Evolutionary conservation across 2,888 invertebrate species (phyloP).

Genomic region (Coelogynopora nodosa): DNA sequence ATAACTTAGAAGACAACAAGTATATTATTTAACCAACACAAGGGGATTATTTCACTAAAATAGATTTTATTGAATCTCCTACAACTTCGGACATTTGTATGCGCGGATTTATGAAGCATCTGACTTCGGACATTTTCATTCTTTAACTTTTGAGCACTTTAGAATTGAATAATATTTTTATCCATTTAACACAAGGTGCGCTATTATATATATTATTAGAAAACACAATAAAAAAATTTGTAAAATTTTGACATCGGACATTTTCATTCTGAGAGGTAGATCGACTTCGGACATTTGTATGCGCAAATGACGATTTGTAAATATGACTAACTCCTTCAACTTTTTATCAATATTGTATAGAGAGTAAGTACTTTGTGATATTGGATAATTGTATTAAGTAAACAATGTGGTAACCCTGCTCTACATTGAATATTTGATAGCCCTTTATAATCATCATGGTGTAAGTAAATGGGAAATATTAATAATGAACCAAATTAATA

Average conservation of each 20-base stretch:
- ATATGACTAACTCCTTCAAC: too few species aligned
- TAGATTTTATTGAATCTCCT: neutral
- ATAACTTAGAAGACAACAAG: neutral
- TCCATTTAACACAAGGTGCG: neutral
- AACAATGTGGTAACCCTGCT: too few species aligned
- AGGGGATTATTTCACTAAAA: neutral
- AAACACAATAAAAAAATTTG: neutral
- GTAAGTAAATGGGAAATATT: too few species aligned
- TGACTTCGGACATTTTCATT: neutral
- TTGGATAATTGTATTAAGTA: too few species aligned
- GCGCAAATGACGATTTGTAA: neutral
- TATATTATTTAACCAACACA: neutral
- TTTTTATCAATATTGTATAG: too few species aligned
- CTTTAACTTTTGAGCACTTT: neutral
- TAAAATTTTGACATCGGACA: constrained; percentile 14
- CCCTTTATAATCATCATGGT: too few species aligned
- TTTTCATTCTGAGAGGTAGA: constrained; percentile 16
- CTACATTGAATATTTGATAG: too few species aligned
- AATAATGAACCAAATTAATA: too few species aligned
- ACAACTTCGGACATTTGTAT: neutral
- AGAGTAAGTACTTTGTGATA: too few species aligned
- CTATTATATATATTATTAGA: neutral
- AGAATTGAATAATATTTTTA: neutral
- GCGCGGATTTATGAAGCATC: neutral
- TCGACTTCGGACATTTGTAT: constrained; percentile 31